A percentile compares a stretch with the other conserved stretches of the same genome.
Evolutionary conservation across 2,797 vertebrate genomes (phyloP).

Genomic region (Oreochromis mossambicus): DNA sequence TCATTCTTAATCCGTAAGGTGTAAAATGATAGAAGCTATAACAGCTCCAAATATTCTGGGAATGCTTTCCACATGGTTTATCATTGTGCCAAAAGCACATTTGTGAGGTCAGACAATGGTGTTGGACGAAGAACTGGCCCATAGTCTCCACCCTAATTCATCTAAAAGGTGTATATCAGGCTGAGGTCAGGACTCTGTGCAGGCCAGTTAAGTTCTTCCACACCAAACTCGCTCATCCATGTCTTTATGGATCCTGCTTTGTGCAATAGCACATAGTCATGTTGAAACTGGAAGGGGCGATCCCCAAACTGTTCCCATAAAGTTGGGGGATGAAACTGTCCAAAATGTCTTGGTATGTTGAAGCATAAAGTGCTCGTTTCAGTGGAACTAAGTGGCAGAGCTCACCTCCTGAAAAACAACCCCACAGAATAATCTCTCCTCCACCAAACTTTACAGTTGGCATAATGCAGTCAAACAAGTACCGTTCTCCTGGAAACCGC

Average conservation of each 20-base stretch:
- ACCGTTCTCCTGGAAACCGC: not conserved
- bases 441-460: not conserved
- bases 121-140: not conserved
- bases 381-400: not conserved
- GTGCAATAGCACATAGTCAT: not conserved
- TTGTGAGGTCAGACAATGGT: not conserved
- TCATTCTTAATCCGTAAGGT: not conserved
- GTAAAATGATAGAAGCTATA: not conserved
- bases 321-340: not conserved
- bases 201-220: not conserved
- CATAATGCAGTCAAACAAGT: not conserved
- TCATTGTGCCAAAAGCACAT: not conserved
- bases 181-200: not conserved
- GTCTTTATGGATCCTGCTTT: not conserved
- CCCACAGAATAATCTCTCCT: not conserved
- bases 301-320: not conserved
- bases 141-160: not conserved
- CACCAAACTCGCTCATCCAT: not conserved
- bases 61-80: not conserved
- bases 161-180: not conserved
- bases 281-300: not conserved
- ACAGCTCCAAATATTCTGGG: not conserved
- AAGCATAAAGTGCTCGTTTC: not conserved
- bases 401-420: not conserved
- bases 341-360: not conserved